These are phyloP conservation scores for Hippocampus abdominalis DNA, from an alignment of 2,113 vertebrate species.

Conservation along the genomic window DNA sequence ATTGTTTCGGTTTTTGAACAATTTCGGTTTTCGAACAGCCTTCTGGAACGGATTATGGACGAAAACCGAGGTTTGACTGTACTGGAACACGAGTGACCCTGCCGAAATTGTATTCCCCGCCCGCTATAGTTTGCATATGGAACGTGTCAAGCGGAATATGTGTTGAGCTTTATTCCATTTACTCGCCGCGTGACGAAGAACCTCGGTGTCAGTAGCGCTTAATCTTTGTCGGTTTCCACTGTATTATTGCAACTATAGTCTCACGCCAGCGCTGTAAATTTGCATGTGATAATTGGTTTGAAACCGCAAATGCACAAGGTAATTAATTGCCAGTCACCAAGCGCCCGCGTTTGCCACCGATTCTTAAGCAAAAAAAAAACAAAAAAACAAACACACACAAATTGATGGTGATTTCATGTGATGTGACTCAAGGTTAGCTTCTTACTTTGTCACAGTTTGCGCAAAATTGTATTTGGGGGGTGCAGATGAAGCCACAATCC, in stretches of 20 bases:
- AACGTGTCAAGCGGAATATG: conserved; percentile 34
- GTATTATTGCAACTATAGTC: conserved; percentile 49
- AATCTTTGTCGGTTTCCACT: conserved; percentile 38
- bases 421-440: conserved; percentile 52
- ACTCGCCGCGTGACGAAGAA: conserved; percentile 9
- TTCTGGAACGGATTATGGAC: too few relatives aligned
- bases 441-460: conserved; percentile 42
- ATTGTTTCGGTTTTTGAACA: too few relatives aligned
- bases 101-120: conserved; percentile 20
- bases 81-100: conserved; percentile 17
- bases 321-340: conserved; percentile 46
- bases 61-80: too few relatives aligned
- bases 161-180: conserved; percentile 36
- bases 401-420: conserved; percentile 36
- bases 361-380: conserved; percentile 13
- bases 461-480: conserved; percentile 22
- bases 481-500: conserved; percentile 39
- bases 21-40: too few relatives aligned
- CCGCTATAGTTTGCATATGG: conserved; percentile 42
- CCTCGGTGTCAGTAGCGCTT: conserved; percentile 41
- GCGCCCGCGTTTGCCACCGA: conserved; percentile 20
- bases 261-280: conserved; percentile 48
- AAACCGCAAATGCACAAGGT: conserved; percentile 31
- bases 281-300: conserved; percentile 63
- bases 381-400: conserved; percentile 6